phyloP scores from a whole-genome alignment of 1,140 invertebrate genomes.

The Diorhabda sublineata region DNA sequence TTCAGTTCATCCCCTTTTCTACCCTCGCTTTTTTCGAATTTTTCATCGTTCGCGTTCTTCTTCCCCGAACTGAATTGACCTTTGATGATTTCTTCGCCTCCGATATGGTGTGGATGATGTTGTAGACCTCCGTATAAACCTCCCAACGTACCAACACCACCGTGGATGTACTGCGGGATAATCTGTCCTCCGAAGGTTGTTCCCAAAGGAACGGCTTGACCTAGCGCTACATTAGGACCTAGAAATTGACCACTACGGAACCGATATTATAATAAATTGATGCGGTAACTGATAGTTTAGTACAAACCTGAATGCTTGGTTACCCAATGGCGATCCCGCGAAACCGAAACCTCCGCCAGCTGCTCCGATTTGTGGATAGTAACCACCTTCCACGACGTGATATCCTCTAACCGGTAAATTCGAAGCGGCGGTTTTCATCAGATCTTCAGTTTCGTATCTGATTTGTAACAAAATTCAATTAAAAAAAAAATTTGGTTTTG shows the following conservation, averaged over 20 bases:
- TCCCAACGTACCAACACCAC: conserved; percentile 23
- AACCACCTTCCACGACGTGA: conserved; percentile 42
- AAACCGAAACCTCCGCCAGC: conserved; percentile 44
- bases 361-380: conserved; percentile 39
- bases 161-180: conserved; percentile 17
- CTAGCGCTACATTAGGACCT: conserved; percentile 51
- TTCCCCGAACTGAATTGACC: conserved; percentile 53
- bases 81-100: conserved; percentile 39
- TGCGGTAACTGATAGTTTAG: no score
- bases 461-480: not conserved
- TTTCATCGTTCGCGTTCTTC: conserved; percentile 53
- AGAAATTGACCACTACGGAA: conserved; percentile 45
- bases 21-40: conserved; percentile 51
- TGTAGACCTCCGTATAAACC: conserved; percentile 8
- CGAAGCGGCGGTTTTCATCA: conserved; percentile 41
- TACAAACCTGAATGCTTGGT: no score
- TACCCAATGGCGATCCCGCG: conserved; percentile 25
- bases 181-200: not conserved
- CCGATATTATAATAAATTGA: no score
- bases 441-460: conserved; percentile 40
- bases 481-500: not conserved
- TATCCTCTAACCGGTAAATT: conserved; percentile 38
- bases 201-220: not conserved
- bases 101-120: not conserved
- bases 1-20: conserved; percentile 52